Conservation (phyloP, 1,140 invertebrate species). For the Hydropsyche tenuis region DNA sequence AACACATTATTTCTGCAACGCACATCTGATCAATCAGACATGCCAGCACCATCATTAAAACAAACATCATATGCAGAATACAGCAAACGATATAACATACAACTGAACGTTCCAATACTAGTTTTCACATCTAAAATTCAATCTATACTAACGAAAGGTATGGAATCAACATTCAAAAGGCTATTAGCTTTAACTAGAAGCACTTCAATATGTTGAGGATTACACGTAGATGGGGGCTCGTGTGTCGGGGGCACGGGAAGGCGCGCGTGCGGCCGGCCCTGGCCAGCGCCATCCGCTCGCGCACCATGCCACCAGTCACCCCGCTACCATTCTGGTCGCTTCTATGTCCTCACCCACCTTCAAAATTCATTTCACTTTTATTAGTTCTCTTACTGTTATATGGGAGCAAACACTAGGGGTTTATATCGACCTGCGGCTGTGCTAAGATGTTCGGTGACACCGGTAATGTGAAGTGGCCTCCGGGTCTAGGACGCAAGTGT, state of each 20-base stretch:
- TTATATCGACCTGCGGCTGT: slow-evolving; percentile 26
- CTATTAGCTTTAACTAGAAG: no score
- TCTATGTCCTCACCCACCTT: slow-evolving; percentile 36
- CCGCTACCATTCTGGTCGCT: slow-evolving; percentile 27
- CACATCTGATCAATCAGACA: no score
- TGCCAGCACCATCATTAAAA: no score
- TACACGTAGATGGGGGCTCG: slow-evolving; percentile 46
- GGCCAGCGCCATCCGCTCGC: slow-evolving; percentile 49
- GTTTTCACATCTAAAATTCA: no score
- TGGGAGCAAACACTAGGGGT: background rate
- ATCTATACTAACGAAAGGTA: no score
- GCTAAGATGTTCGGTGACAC: slow-evolving; percentile 53
- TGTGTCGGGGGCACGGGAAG: slow-evolving; percentile 32
- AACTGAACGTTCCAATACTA: no score
- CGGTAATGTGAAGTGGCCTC: slow-evolving; percentile 75
- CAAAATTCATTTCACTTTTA: background rate
- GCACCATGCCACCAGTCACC: slow-evolving; percentile 50
- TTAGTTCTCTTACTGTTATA: background rate
- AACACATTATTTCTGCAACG: no score
- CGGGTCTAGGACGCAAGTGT: slow-evolving; percentile 82
- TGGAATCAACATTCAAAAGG: no score
- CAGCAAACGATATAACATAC: no score
- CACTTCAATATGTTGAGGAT: background rate
- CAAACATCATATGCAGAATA: no score
- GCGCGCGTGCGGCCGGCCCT: slow-evolving; percentile 47